phyloP scores from a whole-genome alignment of 2,113 vertebrate genomes.

The Catharus bicknelli region DNA sequence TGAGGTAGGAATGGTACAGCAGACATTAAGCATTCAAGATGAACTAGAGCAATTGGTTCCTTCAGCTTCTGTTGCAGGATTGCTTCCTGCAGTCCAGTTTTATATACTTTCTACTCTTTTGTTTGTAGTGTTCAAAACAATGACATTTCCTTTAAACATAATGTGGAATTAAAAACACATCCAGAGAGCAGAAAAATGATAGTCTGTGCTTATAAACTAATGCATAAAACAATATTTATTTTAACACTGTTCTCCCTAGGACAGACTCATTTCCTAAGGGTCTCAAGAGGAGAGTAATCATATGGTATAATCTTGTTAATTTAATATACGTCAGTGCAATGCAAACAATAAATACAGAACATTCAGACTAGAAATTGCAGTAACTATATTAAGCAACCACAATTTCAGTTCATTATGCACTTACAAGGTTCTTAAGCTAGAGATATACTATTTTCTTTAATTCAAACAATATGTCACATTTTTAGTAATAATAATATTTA shows the following conservation, averaged over 20 bases:
- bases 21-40: neutral
- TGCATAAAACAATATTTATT: slow-evolving; percentile 40
- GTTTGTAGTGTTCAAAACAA: neutral
- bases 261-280: slow-evolving; percentile 41
- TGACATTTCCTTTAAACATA: slow-evolving; percentile 20
- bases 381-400: slow-evolving; percentile 52
- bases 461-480: slow-evolving; percentile 27
- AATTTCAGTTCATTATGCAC: slow-evolving; percentile 39
- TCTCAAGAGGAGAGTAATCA: slow-evolving; percentile 52
- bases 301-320: slow-evolving; percentile 52
- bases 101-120: neutral
- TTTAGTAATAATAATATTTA: slow-evolving; percentile 47
- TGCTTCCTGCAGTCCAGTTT: neutral
- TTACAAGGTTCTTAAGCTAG: slow-evolving; percentile 41
- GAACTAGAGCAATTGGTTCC: neutral
- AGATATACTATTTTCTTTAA: slow-evolving; percentile 45
- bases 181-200: neutral
- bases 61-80: neutral
- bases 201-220: neutral
- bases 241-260: slow-evolving; percentile 14
- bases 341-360: slow-evolving; percentile 55
- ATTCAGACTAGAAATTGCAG: slow-evolving; percentile 39
- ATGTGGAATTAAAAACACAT: slow-evolving; percentile 39
- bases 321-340: slow-evolving; percentile 49
- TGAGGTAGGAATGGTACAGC: neutral